Conservation (phyloP, 2,113 vertebrate genomes). For the Euleptes europaea region DNA sequence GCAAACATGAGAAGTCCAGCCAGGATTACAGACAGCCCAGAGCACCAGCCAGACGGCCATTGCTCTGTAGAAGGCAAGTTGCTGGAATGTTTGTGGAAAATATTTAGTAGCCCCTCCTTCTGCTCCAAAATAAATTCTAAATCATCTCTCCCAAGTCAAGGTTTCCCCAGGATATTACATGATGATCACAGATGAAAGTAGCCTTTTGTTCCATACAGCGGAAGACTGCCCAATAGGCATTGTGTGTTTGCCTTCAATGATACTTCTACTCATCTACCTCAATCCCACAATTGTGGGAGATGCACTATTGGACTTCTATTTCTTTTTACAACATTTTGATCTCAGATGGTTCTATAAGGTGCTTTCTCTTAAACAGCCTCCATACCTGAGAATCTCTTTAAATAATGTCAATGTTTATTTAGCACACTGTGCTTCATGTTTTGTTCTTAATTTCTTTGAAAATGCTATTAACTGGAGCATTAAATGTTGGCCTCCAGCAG, state of each 20-base stretch:
- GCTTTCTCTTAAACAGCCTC: neutral
- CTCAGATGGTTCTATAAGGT: neutral
- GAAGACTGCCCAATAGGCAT: neutral
- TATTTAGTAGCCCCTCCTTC: neutral
- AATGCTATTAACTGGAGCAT: conserved; percentile 80
- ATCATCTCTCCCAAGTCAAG: neutral
- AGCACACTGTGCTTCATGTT: conserved; percentile 35
- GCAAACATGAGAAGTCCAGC: conserved; percentile 51
- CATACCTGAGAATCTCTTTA: conserved; percentile 49
- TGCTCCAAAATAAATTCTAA: neutral
- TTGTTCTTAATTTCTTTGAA: conserved; percentile 1
- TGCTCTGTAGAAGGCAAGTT: conserved; percentile 35
- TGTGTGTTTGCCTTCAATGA: too few species aligned
- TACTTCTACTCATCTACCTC: neutral
- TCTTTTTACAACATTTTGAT: conserved; percentile 3
- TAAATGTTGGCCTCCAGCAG: conserved; percentile 79
- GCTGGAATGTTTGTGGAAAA: neutral
- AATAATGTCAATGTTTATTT: conserved; percentile 24
- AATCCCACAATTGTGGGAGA: neutral
- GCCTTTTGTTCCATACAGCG: neutral
- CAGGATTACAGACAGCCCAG: conserved; percentile 54
- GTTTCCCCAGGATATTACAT: neutral
- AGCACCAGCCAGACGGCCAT: conserved; percentile 58
- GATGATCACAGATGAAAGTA: conserved; percentile 14
- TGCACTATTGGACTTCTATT: neutral